Evolutionary conservation across 2,797 vertebrate species (phyloP).

Genomic region (Zonotrichia albicollis): DNA sequence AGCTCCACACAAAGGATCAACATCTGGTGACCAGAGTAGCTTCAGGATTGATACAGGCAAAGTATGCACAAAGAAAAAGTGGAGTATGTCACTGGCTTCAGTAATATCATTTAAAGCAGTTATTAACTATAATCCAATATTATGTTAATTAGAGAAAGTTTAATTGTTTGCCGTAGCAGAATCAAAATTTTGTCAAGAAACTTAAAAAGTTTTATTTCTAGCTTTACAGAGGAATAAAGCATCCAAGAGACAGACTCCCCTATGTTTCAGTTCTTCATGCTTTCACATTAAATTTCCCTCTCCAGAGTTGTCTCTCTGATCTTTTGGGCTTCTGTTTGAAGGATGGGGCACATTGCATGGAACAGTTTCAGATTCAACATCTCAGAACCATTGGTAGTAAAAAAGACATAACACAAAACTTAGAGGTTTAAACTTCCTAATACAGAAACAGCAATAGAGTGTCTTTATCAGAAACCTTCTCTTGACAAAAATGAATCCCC

Average conservation of each 20-base stretch:
- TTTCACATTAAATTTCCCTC: neutral
- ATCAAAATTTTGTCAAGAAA: neutral
- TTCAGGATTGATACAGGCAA: neutral
- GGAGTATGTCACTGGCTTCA: neutral
- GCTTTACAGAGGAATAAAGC: neutral
- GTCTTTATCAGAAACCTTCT: neutral
- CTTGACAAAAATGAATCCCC: neutral
- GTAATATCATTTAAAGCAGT: neutral
- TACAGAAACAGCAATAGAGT: neutral
- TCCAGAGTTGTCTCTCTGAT: neutral
- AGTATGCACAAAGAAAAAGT: neutral
- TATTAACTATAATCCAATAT: neutral
- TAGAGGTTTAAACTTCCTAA: neutral
- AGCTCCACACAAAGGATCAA: neutral
- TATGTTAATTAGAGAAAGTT: neutral
- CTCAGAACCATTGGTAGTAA: neutral
- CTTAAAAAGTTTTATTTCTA: neutral
- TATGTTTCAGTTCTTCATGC: neutral
- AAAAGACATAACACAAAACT: neutral
- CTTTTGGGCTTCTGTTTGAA: neutral
- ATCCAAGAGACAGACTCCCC: neutral
- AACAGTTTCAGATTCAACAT: neutral
- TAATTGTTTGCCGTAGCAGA: neutral
- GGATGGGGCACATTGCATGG: fast-evolving
- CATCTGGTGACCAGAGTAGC: neutral